Evolutionary conservation across 2,888 invertebrate genomes (phyloP), one percentile per base, ranked within the genome.

Genomic region (Deilephila elpenor): DNA sequence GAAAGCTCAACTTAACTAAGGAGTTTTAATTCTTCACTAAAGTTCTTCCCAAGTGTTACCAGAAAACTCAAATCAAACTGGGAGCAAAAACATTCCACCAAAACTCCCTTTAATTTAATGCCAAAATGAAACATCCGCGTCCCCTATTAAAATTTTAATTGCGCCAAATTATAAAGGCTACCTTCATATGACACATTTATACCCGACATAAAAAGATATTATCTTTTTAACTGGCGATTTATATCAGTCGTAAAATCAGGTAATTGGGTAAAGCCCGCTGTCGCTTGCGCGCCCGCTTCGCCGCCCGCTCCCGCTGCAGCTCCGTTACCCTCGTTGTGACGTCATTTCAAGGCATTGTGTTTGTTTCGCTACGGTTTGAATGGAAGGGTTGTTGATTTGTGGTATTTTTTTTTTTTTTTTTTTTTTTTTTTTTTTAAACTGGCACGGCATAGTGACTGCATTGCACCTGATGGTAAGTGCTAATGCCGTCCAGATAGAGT

Each of bases 211-310:
- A 75, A 77, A 76, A 73, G 74, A 59, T 75, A 74, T 78, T 80
- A 79, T 80, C 79, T 79, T 78, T 78, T 78, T 77, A 76, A 76
- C 73, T 71, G 70, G 71, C 76, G 74, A 79, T 78, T 79, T 79
- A 78, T 78, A 71, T 73, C 71, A 44, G n/a, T 74, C 75, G 78
- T 78, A 79, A 79, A 79, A 79, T 79, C 77, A 74, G 77, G 76
- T 79, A 78, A 79, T 79, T 78, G 77, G 75, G 75, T 73, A 71
- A n/a, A 34, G 25, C n/a, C 59, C 59, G 59, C 59, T 59, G 1
- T 25, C 20, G n/a, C 62, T 62, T n/a, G 62, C 19, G 34, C 8
- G 3, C 7, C 34, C 44, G 44, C 44, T 44, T 14, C 44, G 11
- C 3, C 44, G 44, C 3, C 44, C 64, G 44, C 37, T 44, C 4